phyloP scores from a whole-genome alignment of 2,888 invertebrate species.

The Lepidochrysops patricia region DNA sequence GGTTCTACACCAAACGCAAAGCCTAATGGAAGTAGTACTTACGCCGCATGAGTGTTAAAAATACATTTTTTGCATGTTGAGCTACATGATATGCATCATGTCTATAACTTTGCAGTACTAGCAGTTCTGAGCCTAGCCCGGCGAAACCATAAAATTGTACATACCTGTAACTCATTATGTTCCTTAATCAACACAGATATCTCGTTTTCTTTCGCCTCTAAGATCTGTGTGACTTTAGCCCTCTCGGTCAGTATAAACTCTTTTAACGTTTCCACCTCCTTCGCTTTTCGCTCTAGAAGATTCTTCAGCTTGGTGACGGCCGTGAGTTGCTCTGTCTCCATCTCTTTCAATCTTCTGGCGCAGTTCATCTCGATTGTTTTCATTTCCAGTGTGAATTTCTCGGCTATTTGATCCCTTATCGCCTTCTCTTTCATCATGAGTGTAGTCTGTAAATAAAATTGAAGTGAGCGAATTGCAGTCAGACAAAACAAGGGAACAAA shows the following conservation, averaged over 20 bases:
- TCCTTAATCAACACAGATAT: constrained; percentile 61
- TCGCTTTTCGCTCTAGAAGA: constrained; percentile 65
- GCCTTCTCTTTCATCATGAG: constrained; percentile 72
- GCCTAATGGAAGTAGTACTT: too few relatives aligned
- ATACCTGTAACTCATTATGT: constrained; percentile 40
- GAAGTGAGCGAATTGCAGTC: too few relatives aligned
- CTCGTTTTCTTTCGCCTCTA: constrained; percentile 69
- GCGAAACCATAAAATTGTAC: not conserved
- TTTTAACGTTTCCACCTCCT: constrained; percentile 68
- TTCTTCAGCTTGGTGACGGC: constrained; percentile 62
- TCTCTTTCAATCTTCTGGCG: constrained; percentile 59
- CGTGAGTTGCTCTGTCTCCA: constrained; percentile 65
- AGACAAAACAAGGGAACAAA: too few relatives aligned
- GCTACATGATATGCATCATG: too few relatives aligned
- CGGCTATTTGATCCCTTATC: constrained; percentile 79
- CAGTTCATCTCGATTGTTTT: constrained; percentile 74
- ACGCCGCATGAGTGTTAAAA: too few relatives aligned
- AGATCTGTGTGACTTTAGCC: constrained; percentile 61
- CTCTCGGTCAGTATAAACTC: constrained; percentile 69
- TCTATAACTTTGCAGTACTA: too few relatives aligned
- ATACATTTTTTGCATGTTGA: too few relatives aligned
- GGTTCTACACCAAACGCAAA: too few relatives aligned
- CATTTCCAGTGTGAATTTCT: constrained; percentile 77
- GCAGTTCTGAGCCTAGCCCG: too few relatives aligned
- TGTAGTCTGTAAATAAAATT: constrained; percentile 44